Evolutionary conservation across 64 coral and sea anemone genomes (phyloP).

Genomic region (Montipora cactus): DNA sequence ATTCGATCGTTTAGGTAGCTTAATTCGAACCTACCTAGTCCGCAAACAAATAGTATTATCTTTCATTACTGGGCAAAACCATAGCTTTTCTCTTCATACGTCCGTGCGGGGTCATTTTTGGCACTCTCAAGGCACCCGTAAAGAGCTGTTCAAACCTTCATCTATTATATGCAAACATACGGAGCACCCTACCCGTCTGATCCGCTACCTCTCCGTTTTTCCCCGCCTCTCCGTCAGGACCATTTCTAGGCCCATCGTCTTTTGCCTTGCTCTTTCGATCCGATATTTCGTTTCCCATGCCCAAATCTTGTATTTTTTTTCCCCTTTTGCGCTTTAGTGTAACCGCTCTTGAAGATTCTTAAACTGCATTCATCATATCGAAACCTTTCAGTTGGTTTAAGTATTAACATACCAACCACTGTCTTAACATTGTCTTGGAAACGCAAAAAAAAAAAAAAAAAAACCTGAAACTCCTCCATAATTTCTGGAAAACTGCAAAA

Average conservation of each 20-base stretch:
- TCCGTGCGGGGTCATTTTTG: no score
- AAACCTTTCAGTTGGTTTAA: background rate
- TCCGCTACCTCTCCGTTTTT: background rate
- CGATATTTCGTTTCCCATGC: constrained; percentile 35
- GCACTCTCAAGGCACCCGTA: no score
- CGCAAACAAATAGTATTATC: no score
- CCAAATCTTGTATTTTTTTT: background rate
- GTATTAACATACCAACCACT: background rate
- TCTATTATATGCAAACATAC: background rate
- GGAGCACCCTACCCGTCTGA: background rate
- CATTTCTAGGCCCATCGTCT: background rate
- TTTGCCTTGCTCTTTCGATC: background rate
- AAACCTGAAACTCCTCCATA: background rate
- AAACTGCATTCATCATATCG: background rate
- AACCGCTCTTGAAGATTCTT: background rate
- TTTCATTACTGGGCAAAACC: no score
- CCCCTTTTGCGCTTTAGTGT: background rate
- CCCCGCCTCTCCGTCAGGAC: background rate
- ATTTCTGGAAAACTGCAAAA: background rate
- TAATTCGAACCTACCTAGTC: no score
- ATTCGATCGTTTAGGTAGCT: no score
- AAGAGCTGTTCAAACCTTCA: background rate
- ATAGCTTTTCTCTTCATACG: no score
- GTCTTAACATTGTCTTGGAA: constrained; percentile 13
- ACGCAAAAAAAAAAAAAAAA: background rate